A percentile compares a stretch with the other conserved stretches of the same genome.
These are phyloP conservation scores for Drosophila leonis DNA, from an alignment of 2,888 invertebrate species.

Conservation along the genomic window DNA sequence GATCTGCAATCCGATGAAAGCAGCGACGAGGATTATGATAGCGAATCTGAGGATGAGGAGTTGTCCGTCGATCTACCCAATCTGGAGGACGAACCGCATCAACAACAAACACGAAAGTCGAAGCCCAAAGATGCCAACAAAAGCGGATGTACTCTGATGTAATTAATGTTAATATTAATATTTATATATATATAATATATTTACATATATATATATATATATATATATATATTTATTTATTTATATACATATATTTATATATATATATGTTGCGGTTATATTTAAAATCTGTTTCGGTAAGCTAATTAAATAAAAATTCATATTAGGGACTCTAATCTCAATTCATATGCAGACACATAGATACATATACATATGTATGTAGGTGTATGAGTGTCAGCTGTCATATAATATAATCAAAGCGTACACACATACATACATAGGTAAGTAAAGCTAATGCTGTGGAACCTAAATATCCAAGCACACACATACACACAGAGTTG, in stretches of 20 bases:
- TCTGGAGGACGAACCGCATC: too few species aligned
- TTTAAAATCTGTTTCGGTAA: neutral
- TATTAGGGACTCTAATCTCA: neutral
- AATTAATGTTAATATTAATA: neutral
- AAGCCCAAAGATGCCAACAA: too few species aligned
- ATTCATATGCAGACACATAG: too few species aligned
- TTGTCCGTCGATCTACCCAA: too few species aligned
- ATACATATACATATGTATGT: neutral
- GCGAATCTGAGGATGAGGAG: neutral
- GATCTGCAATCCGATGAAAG: neutral
- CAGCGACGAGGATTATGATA: neutral
- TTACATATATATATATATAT: too few species aligned
- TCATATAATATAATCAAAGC: too few species aligned
- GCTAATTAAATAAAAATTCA: neutral
- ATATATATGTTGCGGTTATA: neutral
- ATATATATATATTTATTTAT: too few species aligned
- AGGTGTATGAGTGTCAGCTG: neutral
- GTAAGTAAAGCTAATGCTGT: neutral
- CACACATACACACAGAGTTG: neutral
- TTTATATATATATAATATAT: neutral
- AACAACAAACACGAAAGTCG: too few species aligned
- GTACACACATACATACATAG: neutral
- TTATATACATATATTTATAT: neutral
- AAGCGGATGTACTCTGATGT: neutral
- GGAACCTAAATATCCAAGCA: neutral